Evolutionary conservation across 2,888 invertebrate species (phyloP).

Genomic region (Allolobophora icterica): DNA sequence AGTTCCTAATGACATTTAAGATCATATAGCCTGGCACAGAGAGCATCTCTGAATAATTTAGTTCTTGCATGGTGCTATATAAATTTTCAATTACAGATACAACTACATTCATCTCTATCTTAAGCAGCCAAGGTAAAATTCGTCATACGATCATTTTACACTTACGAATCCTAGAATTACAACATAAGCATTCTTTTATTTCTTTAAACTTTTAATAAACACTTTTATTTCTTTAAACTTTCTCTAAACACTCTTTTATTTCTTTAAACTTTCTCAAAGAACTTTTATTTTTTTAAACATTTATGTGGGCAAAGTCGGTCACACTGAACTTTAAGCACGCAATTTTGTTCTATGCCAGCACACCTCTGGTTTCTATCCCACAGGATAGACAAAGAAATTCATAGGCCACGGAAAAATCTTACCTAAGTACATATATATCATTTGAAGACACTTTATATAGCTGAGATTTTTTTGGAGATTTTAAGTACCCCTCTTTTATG

Average conservation of each 20-base stretch:
- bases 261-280: no score
- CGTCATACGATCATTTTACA: neutral
- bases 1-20: no score
- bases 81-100: no score
- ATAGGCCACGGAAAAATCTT: neutral
- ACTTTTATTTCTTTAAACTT: neutral
- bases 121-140: neutral
- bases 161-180: neutral
- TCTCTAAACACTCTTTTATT: neutral
- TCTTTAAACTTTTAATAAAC: neutral
- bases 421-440: neutral
- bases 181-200: neutral
- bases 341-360: neutral
- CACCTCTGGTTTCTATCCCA: neutral
- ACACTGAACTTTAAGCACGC: neutral
- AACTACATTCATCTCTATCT: neutral
- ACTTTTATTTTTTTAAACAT: neutral
- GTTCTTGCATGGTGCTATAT: no score
- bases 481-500: no score
- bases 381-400: neutral
- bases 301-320: neutral
- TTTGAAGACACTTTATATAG: no score
- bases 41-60: no score
- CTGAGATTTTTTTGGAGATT: no score
- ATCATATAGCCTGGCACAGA: no score